Base-by-base conservation (phyloP, 2,113 vertebrate genomes). In the Spermophilus dauricus region DNA sequence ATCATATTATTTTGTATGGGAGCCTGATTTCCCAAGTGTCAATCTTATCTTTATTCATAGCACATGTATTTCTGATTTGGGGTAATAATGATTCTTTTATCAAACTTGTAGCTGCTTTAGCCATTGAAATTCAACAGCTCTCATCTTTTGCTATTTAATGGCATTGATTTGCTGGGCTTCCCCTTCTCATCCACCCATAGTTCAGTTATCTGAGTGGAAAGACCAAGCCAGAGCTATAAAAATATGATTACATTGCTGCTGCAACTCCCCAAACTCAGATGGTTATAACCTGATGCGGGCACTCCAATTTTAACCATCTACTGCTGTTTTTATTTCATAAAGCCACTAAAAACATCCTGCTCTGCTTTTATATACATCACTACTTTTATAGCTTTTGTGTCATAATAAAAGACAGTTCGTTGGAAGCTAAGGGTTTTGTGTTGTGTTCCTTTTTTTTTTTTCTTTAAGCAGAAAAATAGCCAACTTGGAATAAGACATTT, bases 301-400 rank as follows among this genome's bases (percentile, higher is more conserved):
- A 94, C 97, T 97, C 96, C 95, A 56, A 76, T 97, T 96, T 93
- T 97, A 97, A 97, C 96, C 94, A 88, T 91, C 92, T 96, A 88
- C 87, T 92, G 96, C 96, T 97, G 95, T 94, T 97, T 97, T 95
- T 87, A 97, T 98, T 97, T 96, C 94, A 92, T 96, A 97, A 98
- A 98, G 76, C 96, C 90, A 94, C 96, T 97, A 83, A 98, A 97
- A 97, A 91, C 95, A 96, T 86, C 95, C 94, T 86, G 90, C 78
- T 56, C 90, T 83, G 70, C 81, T 94, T 97, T 94, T 97, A 95
- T 97, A 97, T 97, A 96, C 96, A 97, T 97, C 98, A 97, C 97
- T 58, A 92, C 85, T 94, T 97, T 97, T 96, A 98, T 80, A 77
- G 96, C 87, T 97, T 97, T 92, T 95, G 94, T 97, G 96, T 96